These are phyloP conservation scores for Aulostomus chinensis DNA, from an alignment of 2,797 vertebrate species.

Conservation along the genomic window DNA sequence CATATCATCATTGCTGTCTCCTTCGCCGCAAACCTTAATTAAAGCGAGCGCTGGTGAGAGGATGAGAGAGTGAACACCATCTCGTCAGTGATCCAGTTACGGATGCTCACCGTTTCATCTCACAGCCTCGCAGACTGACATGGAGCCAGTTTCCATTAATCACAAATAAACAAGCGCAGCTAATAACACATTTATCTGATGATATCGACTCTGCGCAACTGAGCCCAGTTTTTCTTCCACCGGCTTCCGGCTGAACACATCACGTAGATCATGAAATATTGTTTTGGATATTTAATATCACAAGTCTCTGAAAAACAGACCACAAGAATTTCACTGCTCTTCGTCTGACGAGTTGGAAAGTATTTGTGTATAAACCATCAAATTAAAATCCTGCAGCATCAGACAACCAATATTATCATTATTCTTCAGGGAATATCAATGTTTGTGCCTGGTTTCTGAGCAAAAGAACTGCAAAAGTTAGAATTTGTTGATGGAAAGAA, in stretches of 20 bases:
- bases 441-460: no score
- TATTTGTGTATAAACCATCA: no score
- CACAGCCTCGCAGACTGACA: slow-evolving; percentile 19
- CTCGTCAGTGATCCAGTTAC: slow-evolving; percentile 58
- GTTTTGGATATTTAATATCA: neutral
- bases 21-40: slow-evolving; percentile 67
- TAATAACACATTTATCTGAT: slow-evolving; percentile 27
- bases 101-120: slow-evolving; percentile 45
- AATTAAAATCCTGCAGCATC: no score
- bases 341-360: no score
- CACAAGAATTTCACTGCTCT: no score
- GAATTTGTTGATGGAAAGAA: no score
- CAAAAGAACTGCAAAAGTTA: no score
- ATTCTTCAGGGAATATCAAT: no score
- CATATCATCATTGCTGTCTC: slow-evolving; percentile 29
- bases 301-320: neutral
- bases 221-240: neutral
- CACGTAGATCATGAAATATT: neutral
- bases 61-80: slow-evolving; percentile 52
- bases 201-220: no score
- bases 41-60: slow-evolving; percentile 61
- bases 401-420: no score
- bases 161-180: slow-evolving; percentile 19
- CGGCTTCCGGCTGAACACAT: no score
- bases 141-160: slow-evolving; percentile 34